Evolutionary conservation across 2,113 vertebrate genomes (phyloP).

Genomic region (Mohoua ochrocephala): DNA sequence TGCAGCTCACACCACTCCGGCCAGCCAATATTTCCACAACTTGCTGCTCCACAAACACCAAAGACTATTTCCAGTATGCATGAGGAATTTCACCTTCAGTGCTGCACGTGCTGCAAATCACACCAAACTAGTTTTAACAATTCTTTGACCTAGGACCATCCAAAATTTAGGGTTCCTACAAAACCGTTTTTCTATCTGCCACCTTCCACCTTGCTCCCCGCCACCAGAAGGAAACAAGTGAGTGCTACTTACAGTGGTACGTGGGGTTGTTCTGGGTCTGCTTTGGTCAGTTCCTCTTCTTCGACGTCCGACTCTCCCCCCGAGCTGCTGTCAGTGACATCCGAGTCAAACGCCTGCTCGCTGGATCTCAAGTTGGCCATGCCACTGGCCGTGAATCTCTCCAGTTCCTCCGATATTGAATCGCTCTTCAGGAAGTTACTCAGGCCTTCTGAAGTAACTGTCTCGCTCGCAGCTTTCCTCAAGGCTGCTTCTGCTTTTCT

Average conservation of each 20-base stretch:
- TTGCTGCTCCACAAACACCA: not conserved
- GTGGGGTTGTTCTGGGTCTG: slow-evolving; percentile 86
- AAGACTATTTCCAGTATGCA: fast-evolving
- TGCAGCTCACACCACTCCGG: not conserved
- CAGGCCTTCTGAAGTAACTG: slow-evolving; percentile 77
- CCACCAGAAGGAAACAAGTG: not conserved
- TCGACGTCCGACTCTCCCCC: slow-evolving; percentile 95
- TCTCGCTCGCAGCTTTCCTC: slow-evolving; percentile 76
- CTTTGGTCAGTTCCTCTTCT: slow-evolving; percentile 89
- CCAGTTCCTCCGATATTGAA: slow-evolving; percentile 85
- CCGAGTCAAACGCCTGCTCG: slow-evolving; percentile 93
- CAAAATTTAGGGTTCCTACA: not conserved
- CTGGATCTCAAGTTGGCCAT: slow-evolving; percentile 85
- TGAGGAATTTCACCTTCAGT: not conserved
- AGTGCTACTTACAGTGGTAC: slow-evolving; percentile 88
- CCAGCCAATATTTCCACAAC: not conserved
- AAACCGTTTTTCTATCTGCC: not conserved
- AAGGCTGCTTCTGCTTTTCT: slow-evolving; percentile 82
- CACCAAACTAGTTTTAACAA: not conserved
- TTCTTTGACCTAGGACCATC: not conserved
- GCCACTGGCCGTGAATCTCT: slow-evolving; percentile 88
- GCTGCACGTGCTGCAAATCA: not conserved
- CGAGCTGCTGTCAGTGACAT: slow-evolving; percentile 96
- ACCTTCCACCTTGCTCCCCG: not conserved
- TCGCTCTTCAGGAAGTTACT: slow-evolving; percentile 85